Percentiles rank a stretch among this genome's conserved stretches.
phyloP scores from a whole-genome alignment of 2,888 invertebrate genomes.

The Chironomus riparius region DNA sequence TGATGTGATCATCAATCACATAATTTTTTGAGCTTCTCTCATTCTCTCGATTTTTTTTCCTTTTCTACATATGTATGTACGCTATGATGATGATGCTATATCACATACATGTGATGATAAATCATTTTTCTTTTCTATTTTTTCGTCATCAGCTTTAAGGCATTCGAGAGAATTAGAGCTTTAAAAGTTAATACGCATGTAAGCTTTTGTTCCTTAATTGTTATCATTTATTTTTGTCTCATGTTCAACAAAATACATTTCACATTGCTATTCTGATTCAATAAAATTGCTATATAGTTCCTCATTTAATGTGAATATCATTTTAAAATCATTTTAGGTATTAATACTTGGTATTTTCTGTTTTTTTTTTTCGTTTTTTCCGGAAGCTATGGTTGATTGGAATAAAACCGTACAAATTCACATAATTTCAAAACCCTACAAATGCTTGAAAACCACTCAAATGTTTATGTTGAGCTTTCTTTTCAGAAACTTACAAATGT shows the following conservation, averaged over 20 bases:
- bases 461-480: too few relatives aligned
- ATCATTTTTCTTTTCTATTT: not conserved
- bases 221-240: not conserved
- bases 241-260: not conserved
- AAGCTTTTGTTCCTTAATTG: not conserved
- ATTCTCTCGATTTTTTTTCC: not conserved
- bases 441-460: too few relatives aligned
- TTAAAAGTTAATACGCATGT: not conserved
- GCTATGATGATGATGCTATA: not conserved
- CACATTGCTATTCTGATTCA: not conserved
- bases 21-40: not conserved
- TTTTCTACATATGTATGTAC: not conserved
- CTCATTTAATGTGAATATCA: not conserved
- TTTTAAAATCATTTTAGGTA: not conserved
- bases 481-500: not conserved
- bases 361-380: too few relatives aligned
- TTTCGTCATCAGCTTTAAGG: not conserved
- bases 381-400: too few relatives aligned
- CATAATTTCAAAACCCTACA: too few relatives aligned
- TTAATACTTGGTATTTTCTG: too few relatives aligned
- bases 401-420: too few relatives aligned
- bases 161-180: not conserved
- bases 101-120: not conserved
- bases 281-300: not conserved
- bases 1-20: not conserved